Base-by-base conservation (phyloP, 2,113 vertebrate species). In the Porphyrio hochstetteri region DNA sequence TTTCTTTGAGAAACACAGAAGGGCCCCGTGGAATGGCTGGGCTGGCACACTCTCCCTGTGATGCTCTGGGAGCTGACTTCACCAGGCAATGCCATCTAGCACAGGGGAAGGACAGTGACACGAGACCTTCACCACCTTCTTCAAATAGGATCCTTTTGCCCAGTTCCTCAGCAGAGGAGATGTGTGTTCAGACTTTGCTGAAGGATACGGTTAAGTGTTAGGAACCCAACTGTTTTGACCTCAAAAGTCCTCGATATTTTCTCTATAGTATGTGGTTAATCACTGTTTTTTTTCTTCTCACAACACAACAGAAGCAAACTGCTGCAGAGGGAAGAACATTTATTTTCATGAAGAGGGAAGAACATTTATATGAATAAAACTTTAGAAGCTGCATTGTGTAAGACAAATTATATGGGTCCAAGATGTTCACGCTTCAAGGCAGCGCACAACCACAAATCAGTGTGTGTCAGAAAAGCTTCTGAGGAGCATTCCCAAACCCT, bases 281-380 rank as follows among this genome's bases (percentile, higher is more conserved):
- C 60, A 48, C 40, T 48, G 7, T 18, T 68, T 46, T 88, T 61
- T 68, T 68, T 23, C 52, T 75, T 64, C 77, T 87, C 38, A 50
- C 40, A 90, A 65, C 42, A 56, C n/a, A 86, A 88, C 55, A 65
- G 59, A 83, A 92, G 29, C 31, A 70, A 46, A 84, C 21, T 82
- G 29, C 24, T 82, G 70, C 57, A 91, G 52, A 89, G 16, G 36
- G 40, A 69, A 83, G 75, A 88, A 23, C 10, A 56, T 71, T 80
- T 63, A 36, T 57, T 86, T 40, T 60, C 61, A 52, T 13, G 13
- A 81, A 70, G 52, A 53, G 52, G 12, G 15, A 46, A 68, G 55
- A 90, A 61, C n/a, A 35, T 53, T 79, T 64, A 27, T 29, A 56
- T 14, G 24, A 86, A 67, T 50, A 67, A 69, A 90, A 74, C 17